A percentile compares a stretch with the other conserved stretches of the same genome.
phyloP scores from a whole-genome alignment of 2,113 vertebrate species.

The Lophura nycthemera region DNA sequence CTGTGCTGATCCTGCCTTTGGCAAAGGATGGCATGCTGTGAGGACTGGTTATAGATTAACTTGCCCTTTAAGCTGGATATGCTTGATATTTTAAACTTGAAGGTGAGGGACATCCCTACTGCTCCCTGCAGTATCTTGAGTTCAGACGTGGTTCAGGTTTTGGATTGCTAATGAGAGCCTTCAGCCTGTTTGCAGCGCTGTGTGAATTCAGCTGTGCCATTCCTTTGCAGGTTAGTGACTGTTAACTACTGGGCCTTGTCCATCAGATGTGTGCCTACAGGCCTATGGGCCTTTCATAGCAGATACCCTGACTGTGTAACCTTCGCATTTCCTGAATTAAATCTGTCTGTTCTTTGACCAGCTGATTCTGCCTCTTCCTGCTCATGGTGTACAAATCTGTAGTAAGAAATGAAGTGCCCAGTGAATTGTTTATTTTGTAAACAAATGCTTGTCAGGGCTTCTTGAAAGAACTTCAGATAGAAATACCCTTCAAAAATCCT shows the following conservation, averaged over 20 bases:
- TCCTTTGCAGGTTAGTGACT: not conserved
- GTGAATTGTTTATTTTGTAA: conserved; percentile 4
- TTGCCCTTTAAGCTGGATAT: not conserved
- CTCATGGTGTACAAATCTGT: not conserved
- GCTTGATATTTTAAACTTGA: not conserved
- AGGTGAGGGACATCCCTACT: not conserved
- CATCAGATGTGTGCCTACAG: not conserved
- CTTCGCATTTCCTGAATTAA: not conserved
- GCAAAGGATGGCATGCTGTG: not conserved
- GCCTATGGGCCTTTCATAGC: not conserved
- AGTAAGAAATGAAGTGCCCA: not conserved
- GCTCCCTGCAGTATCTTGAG: not conserved
- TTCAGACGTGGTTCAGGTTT: not conserved
- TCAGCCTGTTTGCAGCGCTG: not conserved
- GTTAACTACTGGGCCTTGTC: not conserved
- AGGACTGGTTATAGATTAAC: not conserved
- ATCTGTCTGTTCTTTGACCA: not conserved
- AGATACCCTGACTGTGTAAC: not conserved
- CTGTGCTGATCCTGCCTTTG: not conserved
- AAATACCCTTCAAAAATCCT: not conserved
- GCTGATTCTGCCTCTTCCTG: not conserved
- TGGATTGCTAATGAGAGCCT: not conserved
- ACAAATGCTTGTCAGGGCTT: not conserved
- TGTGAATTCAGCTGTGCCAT: not conserved
- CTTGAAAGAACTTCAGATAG: not conserved